These are phyloP conservation scores for Cantharis flavilabris DNA, from an alignment of 2,888 invertebrate species.

Conservation along the genomic window DNA sequence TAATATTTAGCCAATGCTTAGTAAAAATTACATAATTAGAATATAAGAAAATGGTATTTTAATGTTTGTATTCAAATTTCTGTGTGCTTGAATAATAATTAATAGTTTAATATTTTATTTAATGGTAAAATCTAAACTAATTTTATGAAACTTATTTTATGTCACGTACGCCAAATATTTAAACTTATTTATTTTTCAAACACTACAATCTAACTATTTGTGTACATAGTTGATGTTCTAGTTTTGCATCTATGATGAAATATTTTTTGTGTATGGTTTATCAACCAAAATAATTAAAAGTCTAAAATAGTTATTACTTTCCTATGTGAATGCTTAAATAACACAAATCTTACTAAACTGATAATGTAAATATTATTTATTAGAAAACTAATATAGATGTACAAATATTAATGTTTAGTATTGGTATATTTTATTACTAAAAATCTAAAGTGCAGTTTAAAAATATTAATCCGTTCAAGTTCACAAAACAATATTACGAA, in stretches of 20 bases:
- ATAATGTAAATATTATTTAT: constrained; percentile 19
- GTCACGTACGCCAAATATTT: background rate
- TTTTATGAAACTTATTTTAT: background rate
- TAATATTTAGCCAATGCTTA: constrained; percentile 37
- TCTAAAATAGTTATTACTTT: background rate
- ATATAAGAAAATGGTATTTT: constrained; percentile 1
- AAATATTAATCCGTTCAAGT: background rate
- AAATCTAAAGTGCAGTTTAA: constrained; percentile 1
- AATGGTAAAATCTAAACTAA: background rate
- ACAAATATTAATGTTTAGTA: constrained; percentile 12
- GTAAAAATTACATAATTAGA: constrained; percentile 10
- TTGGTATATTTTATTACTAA: constrained; percentile 4
- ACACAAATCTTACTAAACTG: constrained; percentile 5
- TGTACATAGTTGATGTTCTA: background rate
- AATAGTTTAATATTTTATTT: background rate
- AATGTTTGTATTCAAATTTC: background rate
- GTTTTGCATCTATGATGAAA: background rate
- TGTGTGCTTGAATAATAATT: background rate
- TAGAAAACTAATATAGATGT: constrained; percentile 11
- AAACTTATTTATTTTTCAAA: constrained; percentile 1
- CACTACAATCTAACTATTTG: background rate
- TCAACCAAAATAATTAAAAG: background rate
- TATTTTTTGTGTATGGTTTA: background rate
- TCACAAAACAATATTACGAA: background rate
- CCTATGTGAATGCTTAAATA: constrained; percentile 5